phyloP scores from a whole-genome alignment of 2,113 vertebrate genomes.

The Ranitomeya variabilis region DNA sequence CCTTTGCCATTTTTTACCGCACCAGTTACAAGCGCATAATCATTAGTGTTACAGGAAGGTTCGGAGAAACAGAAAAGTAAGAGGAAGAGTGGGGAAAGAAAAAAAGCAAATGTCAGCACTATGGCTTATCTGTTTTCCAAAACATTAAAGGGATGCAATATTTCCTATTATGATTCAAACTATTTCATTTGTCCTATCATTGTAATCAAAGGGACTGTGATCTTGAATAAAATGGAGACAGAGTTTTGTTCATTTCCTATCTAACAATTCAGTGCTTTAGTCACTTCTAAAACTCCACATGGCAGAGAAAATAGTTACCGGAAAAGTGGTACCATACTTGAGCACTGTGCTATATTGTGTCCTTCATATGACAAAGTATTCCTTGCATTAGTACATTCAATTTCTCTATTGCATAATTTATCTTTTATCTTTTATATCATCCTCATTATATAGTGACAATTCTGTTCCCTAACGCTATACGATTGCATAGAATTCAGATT shows the following conservation, averaged over 20 bases:
- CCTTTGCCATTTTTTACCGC: conserved; percentile 27
- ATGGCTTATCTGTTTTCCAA: neutral
- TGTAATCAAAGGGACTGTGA: conserved; percentile 15
- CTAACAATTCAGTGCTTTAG: neutral
- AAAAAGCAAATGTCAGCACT: conserved; percentile 48
- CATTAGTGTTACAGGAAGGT: conserved; percentile 29
- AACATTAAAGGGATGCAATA: neutral
- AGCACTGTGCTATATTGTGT: conserved; percentile 2
- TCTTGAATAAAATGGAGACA: neutral
- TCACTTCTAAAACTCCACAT: neutral
- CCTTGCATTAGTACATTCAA: conserved; percentile 5
- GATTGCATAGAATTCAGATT: conserved; percentile 42
- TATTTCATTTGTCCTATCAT: conserved; percentile 25
- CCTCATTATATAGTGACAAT: conserved; percentile 34
- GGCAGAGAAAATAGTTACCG: neutral
- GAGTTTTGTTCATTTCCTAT: conserved; percentile 19
- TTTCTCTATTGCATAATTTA: conserved; percentile 34
- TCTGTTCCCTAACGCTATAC: conserved; percentile 7
- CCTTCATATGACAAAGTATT: conserved; percentile 10
- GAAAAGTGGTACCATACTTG: neutral
- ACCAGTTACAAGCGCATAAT: conserved; percentile 38
- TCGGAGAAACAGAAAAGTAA: conserved; percentile 23
- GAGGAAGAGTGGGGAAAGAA: conserved; percentile 4
- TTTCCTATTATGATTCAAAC: conserved; percentile 17
- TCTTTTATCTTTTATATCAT: conserved; percentile 35